phyloP scores from a whole-genome alignment of 2,888 invertebrate genomes.

The Pristionchus fissidentatus region DNA sequence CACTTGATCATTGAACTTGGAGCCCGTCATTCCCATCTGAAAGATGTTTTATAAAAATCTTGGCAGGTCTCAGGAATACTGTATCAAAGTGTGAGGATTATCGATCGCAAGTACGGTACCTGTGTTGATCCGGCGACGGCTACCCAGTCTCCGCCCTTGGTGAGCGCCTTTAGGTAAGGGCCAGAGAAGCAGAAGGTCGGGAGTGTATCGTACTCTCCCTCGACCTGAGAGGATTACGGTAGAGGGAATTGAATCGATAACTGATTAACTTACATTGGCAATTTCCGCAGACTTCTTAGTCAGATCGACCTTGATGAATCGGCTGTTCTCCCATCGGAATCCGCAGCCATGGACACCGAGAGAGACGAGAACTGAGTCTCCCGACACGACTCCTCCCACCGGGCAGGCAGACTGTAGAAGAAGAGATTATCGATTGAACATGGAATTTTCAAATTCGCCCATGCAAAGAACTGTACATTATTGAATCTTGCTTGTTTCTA shows the following conservation, averaged over 20 bases:
- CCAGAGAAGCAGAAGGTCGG: slow-evolving; percentile 58
- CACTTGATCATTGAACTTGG: slow-evolving; percentile 38
- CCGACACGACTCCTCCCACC: slow-evolving; percentile 49
- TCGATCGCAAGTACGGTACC: background rate
- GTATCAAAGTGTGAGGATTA: too few relatives aligned
- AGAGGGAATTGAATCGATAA: background rate
- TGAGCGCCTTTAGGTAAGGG: slow-evolving; percentile 48
- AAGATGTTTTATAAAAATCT: too few relatives aligned
- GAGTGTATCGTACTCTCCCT: slow-evolving; percentile 30
- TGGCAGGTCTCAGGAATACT: background rate
- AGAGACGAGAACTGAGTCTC: slow-evolving; percentile 56
- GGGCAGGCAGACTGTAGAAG: slow-evolving; percentile 54
- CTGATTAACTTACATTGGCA: too few relatives aligned
- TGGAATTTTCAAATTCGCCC: background rate
- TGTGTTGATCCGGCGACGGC: slow-evolving; percentile 49
- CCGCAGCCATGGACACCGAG: slow-evolving; percentile 64
- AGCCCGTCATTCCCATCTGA: slow-evolving; percentile 42
- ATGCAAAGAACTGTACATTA: too few relatives aligned
- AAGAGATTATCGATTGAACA: background rate
- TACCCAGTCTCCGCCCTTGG: slow-evolving; percentile 50
- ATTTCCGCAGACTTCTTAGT: slow-evolving; percentile 46
- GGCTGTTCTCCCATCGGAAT: slow-evolving; percentile 59
- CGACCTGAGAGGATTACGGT: slow-evolving; percentile 5
- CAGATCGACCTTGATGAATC: slow-evolving; percentile 57
- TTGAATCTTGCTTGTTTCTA: background rate